These are phyloP conservation scores for Chelon labrosus DNA, from an alignment of 2,797 vertebrate species.

Conservation along the genomic window DNA sequence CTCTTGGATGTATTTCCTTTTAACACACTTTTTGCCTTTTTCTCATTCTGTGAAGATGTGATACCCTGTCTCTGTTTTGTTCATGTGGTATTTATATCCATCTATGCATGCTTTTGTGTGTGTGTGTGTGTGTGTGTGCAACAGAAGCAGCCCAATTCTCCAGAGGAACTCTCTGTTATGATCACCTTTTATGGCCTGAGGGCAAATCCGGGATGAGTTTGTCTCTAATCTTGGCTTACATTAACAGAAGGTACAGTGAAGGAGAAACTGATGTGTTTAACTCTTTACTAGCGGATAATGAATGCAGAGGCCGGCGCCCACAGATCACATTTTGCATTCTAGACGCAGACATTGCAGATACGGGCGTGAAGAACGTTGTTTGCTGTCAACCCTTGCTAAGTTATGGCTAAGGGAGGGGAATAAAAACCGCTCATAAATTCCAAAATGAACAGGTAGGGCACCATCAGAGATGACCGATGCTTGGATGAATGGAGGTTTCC, in stretches of 20 bases:
- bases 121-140: slow-evolving; percentile 18
- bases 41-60: neutral
- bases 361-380: slow-evolving; percentile 54
- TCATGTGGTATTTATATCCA: neutral
- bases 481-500: slow-evolving; percentile 41
- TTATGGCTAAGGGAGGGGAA: slow-evolving; percentile 44
- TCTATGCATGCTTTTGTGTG: neutral
- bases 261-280: slow-evolving; percentile 26
- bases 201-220: slow-evolving; percentile 38
- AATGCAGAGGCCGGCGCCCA: slow-evolving; percentile 4
- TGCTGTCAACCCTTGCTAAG: slow-evolving; percentile 56
- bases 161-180: slow-evolving; percentile 12
- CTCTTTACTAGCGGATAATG: slow-evolving; percentile 12
- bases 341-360: slow-evolving; percentile 29
- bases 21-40: neutral
- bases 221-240: slow-evolving; percentile 13
- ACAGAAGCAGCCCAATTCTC: slow-evolving; percentile 17
- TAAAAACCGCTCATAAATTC: slow-evolving; percentile 63
- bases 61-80: too few relatives aligned
- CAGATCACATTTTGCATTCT: slow-evolving; percentile 44
- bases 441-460: slow-evolving; percentile 50
- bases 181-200: slow-evolving; percentile 36
- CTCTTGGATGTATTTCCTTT: neutral
- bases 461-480: slow-evolving; percentile 52
- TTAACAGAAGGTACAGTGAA: slow-evolving; percentile 19